These are phyloP conservation scores for Caenorhabditis sp. DNA, from an alignment of 2,888 invertebrate genomes.

Conservation along the genomic window DNA sequence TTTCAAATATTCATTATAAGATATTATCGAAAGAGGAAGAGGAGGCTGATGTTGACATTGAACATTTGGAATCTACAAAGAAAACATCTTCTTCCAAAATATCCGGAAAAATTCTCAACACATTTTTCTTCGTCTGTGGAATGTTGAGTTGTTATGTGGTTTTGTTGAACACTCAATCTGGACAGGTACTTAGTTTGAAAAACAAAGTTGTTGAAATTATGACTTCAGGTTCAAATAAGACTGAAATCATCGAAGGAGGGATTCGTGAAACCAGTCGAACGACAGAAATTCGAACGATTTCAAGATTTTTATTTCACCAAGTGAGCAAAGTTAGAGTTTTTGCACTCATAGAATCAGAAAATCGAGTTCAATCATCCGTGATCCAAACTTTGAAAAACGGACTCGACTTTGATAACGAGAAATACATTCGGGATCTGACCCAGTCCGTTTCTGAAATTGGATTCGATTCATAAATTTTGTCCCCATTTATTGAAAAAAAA, in stretches of 20 bases:
- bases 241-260: neutral
- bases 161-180: neutral
- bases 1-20: neutral
- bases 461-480: no score
- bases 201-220: neutral
- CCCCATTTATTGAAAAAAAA: no score
- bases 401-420: no score
- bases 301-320: no score
- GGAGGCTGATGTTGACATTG: neutral
- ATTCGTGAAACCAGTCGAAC: neutral
- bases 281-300: conserved; percentile 2
- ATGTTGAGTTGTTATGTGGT: neutral
- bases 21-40: neutral
- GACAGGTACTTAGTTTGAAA: neutral
- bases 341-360: neutral
- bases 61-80: no score
- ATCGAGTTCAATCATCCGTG: neutral
- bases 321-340: neutral
- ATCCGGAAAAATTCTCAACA: neutral
- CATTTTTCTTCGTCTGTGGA: neutral
- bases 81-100: no score
- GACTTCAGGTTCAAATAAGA: neutral
- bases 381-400: no score
- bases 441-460: no score
- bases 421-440: no score